Conservation (phyloP, 2,888 invertebrate genomes). For the Cylloceria caligata region DNA sequence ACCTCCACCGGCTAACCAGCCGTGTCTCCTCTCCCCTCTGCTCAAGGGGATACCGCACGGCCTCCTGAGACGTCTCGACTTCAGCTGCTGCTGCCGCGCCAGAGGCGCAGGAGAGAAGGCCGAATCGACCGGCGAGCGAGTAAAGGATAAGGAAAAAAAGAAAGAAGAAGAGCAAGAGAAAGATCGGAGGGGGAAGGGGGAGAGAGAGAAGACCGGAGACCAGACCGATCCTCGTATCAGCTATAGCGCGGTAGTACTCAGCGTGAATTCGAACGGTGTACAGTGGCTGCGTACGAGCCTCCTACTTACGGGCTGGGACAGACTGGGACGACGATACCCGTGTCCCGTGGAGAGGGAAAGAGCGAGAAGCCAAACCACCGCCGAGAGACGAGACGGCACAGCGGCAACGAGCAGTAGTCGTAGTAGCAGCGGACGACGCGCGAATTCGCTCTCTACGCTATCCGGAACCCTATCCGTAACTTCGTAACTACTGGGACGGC, state of each 20-base stretch:
- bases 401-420: conserved; percentile 60
- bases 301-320: conserved; percentile 67
- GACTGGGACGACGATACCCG: conserved; percentile 24
- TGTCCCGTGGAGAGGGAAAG: conserved; percentile 48
- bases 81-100: conserved; percentile 65
- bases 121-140: conserved; percentile 62
- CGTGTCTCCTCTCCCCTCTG: conserved; percentile 34
- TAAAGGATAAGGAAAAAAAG: conserved; percentile 24
- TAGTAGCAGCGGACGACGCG: conserved; percentile 50
- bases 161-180: conserved; percentile 21
- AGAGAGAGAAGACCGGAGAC: conserved; percentile 13
- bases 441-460: conserved; percentile 13
- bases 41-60: conserved; percentile 39
- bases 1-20: conserved; percentile 61
- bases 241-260: conserved; percentile 45
- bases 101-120: conserved; percentile 59
- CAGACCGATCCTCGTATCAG: conserved; percentile 44
- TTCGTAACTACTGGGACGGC: neutral
- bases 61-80: conserved; percentile 65
- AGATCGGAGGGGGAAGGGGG: neutral
- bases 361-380: conserved; percentile 20
- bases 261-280: conserved; percentile 60
- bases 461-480: conserved; percentile 17
- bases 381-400: conserved; percentile 29
- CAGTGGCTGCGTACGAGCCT: conserved; percentile 61